Evolutionary conservation across 2,797 vertebrate species (phyloP).

Genomic region (Falco novaeseelandiae): DNA sequence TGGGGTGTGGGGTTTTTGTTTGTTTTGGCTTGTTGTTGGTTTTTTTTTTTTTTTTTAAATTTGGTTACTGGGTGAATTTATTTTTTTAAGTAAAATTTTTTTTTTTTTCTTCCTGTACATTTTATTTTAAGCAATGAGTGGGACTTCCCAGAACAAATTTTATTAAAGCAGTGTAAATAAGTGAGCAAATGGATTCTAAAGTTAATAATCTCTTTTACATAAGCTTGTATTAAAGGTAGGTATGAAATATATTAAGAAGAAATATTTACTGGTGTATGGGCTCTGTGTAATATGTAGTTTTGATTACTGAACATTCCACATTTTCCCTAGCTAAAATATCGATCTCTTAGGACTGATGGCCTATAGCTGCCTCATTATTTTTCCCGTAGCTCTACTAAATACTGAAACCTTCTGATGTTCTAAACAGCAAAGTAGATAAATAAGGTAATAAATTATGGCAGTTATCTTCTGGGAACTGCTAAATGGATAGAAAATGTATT

Average conservation of each 20-base stretch:
- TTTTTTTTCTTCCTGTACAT: background rate
- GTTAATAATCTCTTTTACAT: background rate
- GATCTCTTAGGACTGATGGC: constrained; percentile 17
- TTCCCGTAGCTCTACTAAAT: constrained; percentile 40
- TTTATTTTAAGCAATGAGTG: background rate
- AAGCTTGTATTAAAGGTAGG: background rate
- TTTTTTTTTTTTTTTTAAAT: background rate
- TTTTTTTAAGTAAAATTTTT: background rate
- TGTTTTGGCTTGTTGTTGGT: background rate
- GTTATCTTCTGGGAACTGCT: constrained; percentile 35
- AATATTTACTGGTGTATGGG: background rate
- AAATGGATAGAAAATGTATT: constrained; percentile 9
- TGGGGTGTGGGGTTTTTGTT: background rate
- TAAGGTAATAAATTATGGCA: constrained; percentile 42
- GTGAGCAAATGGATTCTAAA: background rate
- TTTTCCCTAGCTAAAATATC: constrained; percentile 20
- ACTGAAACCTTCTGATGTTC: constrained; percentile 26
- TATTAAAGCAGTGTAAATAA: background rate
- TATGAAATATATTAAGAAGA: background rate
- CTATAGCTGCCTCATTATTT: constrained; percentile 60
- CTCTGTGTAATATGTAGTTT: background rate
- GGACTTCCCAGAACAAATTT: background rate
- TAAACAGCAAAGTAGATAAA: constrained; percentile 36
- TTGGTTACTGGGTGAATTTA: background rate
- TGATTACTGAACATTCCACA: constrained; percentile 1